Percentiles rank a stretch among this genome's conserved stretches.
Evolutionary conservation across 2,113 vertebrate species (phyloP).

Genomic region (Otolemur garnettii): DNA sequence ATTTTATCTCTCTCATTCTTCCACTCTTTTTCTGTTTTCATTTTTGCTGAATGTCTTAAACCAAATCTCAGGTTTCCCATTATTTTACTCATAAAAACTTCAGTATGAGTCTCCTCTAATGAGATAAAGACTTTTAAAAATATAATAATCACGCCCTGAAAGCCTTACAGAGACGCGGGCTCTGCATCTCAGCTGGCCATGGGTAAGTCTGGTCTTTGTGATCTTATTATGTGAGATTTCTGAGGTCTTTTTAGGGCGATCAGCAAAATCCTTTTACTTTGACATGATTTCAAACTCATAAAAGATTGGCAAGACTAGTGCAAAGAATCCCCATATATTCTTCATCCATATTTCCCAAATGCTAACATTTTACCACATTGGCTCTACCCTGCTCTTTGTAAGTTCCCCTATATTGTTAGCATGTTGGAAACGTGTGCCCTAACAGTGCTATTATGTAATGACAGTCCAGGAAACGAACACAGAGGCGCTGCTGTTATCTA

Average conservation of each 20-base stretch:
- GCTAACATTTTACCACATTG: neutral
- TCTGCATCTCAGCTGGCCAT: neutral
- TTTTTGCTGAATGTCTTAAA: slow-evolving; percentile 61
- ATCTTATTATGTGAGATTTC: neutral
- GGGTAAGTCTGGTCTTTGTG: neutral
- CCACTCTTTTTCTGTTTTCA: slow-evolving; percentile 34
- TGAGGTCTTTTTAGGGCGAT: slow-evolving; percentile 63
- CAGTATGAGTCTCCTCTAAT: slow-evolving; percentile 53
- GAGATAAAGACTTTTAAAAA: slow-evolving; percentile 65
- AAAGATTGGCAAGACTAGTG: slow-evolving; percentile 33
- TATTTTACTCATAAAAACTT: slow-evolving; percentile 61
- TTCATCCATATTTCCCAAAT: neutral
- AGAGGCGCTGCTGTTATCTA: neutral
- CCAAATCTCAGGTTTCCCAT: slow-evolving; percentile 59
- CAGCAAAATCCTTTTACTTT: slow-evolving; percentile 10
- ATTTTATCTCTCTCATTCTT: slow-evolving; percentile 17
- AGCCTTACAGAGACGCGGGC: neutral
- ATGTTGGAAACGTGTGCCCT: neutral
- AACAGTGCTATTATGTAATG: neutral
- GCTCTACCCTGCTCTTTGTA: neutral
- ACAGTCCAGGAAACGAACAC: neutral
- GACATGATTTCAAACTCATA: slow-evolving; percentile 60
- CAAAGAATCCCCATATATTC: neutral
- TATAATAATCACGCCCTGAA: neutral
- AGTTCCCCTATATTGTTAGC: neutral